These are phyloP conservation scores for Microplitis deprimator DNA, from an alignment of 2,888 invertebrate genomes.

Conservation along the genomic window DNA sequence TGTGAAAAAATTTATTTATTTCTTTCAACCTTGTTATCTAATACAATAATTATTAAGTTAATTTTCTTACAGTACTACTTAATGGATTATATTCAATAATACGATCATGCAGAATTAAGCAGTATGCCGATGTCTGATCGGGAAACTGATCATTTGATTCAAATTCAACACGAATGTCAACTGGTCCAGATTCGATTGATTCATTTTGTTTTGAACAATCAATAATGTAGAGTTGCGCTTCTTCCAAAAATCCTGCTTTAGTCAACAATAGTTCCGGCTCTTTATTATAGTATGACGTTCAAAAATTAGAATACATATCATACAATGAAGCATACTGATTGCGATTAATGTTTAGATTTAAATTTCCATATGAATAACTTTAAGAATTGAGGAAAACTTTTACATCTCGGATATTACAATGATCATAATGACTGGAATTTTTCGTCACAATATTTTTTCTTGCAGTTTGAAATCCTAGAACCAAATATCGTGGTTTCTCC, in stretches of 20 bases:
- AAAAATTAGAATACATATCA: background rate
- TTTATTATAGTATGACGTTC: background rate
- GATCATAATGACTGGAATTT: too few relatives aligned
- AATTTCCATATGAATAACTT: background rate
- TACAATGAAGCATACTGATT: background rate
- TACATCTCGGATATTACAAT: too few relatives aligned
- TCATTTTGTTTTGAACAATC: constrained; percentile 17
- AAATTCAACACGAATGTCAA: constrained; percentile 6
- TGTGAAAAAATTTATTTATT: too few relatives aligned
- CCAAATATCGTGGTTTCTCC: too few relatives aligned
- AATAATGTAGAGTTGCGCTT: constrained; percentile 1
- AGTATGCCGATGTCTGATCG: background rate
- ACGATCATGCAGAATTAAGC: background rate
- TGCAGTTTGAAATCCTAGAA: too few relatives aligned
- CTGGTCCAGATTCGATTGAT: constrained; percentile 7
- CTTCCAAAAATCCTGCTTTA: background rate
- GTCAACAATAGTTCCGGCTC: background rate
- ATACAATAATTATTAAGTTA: too few relatives aligned
- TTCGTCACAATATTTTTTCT: too few relatives aligned
- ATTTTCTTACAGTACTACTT: too few relatives aligned
- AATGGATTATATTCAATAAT: too few relatives aligned
- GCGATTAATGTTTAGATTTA: background rate
- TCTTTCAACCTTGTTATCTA: too few relatives aligned
- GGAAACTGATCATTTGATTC: background rate
- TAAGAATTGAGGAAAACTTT: background rate